Conservation (phyloP, 2,113 vertebrate genomes). For the Cranoglanis bouderius region DNA sequence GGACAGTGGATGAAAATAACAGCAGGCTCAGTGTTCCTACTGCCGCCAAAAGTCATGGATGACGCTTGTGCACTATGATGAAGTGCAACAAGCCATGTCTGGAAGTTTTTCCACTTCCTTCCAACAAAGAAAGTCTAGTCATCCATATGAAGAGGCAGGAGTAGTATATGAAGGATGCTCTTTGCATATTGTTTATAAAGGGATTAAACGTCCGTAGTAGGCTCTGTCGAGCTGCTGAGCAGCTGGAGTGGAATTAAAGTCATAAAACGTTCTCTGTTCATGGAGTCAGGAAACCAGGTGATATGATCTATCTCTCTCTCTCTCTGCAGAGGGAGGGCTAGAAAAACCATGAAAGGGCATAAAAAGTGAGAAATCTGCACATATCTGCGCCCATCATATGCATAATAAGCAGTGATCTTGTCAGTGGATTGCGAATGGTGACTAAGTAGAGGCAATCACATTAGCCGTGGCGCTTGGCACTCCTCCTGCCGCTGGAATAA, state of each 20-base stretch:
- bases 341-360: not conserved
- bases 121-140: not conserved
- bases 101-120: not conserved
- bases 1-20: slow-evolving; percentile 32
- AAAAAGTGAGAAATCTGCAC: slow-evolving; percentile 22
- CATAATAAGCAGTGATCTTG: slow-evolving; percentile 61
- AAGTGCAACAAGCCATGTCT: slow-evolving; percentile 9
- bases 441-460: slow-evolving; percentile 67
- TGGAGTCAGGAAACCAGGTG: slow-evolving; percentile 2
- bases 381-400: slow-evolving; percentile 25
- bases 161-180: not conserved
- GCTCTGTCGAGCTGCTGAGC: not conserved
- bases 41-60: slow-evolving; percentile 4
- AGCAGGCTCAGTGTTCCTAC: not conserved
- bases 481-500: slow-evolving; percentile 45
- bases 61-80: not conserved
- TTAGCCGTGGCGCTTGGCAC: slow-evolving; percentile 44
- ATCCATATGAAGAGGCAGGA: not conserved
- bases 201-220: not conserved
- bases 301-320: slow-evolving; percentile 2
- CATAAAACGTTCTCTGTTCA: slow-evolving; percentile 38
- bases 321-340: not conserved
- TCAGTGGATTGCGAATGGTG: slow-evolving; percentile 63
- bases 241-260: slow-evolving; percentile 39
- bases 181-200: slow-evolving; percentile 32